phyloP scores from a whole-genome alignment of 1,140 invertebrate genomes.

The Alviniconcha marisindica region DNA sequence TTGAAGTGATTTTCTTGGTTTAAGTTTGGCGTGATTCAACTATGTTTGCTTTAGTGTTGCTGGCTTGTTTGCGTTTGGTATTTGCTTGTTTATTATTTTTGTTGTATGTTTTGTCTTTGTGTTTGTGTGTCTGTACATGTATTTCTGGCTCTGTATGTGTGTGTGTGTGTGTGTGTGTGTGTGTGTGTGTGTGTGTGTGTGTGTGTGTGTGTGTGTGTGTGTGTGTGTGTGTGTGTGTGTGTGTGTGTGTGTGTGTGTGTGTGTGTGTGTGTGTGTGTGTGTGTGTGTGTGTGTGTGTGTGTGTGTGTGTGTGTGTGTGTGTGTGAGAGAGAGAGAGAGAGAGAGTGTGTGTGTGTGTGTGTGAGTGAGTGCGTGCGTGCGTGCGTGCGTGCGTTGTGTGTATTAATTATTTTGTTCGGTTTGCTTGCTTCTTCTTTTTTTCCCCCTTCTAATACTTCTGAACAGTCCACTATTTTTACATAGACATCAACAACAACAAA shows the following conservation, averaged over 20 bases:
- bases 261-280: background rate
- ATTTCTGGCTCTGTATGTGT: background rate
- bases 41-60: no score
- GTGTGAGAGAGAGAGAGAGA: background rate
- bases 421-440: background rate
- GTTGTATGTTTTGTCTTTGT: background rate
- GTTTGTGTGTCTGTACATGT: background rate
- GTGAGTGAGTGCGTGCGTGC: no score
- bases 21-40: no score
- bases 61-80: no score
- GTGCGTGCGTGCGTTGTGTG: no score
- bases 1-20: no score
- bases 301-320: constrained; percentile 17
- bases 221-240: background rate
- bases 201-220: constrained; percentile 7
- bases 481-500: background rate
- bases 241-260: constrained; percentile 20
- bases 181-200: constrained; percentile 14
- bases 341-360: background rate
- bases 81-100: background rate
- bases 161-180: background rate
- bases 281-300: constrained; percentile 17
- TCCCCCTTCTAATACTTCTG: background rate
- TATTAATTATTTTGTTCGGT: no score
- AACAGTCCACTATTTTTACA: background rate